A percentile compares a stretch with the other conserved stretches of the same genome.
These are phyloP conservation scores for Lycaon pictus DNA, from an alignment of 2,113 vertebrate species.

Conservation along the genomic window DNA sequence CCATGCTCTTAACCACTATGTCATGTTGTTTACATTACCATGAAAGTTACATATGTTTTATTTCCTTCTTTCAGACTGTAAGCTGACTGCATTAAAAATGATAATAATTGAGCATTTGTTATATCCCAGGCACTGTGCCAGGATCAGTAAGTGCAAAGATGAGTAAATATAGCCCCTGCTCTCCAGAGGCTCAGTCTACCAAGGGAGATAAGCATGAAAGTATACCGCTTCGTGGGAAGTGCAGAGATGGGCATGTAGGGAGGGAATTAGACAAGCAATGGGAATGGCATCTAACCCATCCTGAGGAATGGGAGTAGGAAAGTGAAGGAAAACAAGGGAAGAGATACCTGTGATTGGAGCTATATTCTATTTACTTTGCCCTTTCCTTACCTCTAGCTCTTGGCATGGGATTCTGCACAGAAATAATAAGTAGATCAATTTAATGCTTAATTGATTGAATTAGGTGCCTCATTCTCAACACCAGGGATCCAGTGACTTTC, in stretches of 20 bases:
- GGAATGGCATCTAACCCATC: rapidly evolving
- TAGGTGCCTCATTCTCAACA: neutral
- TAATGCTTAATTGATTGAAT: neutral
- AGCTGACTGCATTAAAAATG: neutral
- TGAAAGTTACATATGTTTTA: neutral
- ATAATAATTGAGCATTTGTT: neutral
- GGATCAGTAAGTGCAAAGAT: neutral
- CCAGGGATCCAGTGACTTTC: neutral
- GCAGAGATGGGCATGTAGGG: neutral
- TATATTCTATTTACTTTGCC: neutral
- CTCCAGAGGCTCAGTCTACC: neutral
- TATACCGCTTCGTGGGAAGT: neutral
- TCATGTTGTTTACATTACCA: neutral
- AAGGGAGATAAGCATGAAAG: neutral
- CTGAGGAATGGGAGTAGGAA: too few relatives aligned
- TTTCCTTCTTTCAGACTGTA: neutral
- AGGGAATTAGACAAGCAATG: neutral
- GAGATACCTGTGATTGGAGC: rapidly evolving
- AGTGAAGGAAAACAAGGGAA: neutral
- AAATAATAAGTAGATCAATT: neutral
- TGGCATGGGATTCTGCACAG: neutral
- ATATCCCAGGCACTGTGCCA: neutral
- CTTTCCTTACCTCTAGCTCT: neutral
- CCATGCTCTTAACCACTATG: neutral
- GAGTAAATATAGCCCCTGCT: neutral